phyloP scores from a whole-genome alignment of 2,888 invertebrate genomes.

The Asteroscopus sphinx region DNA sequence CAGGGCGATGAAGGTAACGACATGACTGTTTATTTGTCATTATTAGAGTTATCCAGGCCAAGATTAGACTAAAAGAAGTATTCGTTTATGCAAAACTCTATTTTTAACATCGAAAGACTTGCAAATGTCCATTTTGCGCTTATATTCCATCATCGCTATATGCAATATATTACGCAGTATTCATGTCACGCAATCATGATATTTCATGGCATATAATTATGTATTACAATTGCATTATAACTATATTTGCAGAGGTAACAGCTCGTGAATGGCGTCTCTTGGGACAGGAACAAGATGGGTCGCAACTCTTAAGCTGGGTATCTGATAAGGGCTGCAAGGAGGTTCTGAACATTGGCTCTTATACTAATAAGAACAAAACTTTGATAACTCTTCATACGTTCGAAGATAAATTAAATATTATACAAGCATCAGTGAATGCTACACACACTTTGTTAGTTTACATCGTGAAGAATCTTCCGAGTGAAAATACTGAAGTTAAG shows the following conservation, averaged over 20 bases:
- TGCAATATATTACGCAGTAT: slow-evolving; percentile 17
- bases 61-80: slow-evolving; percentile 7
- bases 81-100: neutral
- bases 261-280: slow-evolving; percentile 94
- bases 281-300: slow-evolving; percentile 95
- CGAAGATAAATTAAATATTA: slow-evolving; percentile 91
- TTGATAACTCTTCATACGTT: slow-evolving; percentile 91
- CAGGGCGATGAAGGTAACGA: slow-evolving; percentile 84
- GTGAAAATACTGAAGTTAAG: slow-evolving; percentile 68
- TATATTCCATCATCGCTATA: neutral
- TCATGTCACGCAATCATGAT: slow-evolving; percentile 1
- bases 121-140: neutral
- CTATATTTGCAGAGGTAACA: slow-evolving; percentile 85
- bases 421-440: slow-evolving; percentile 94
- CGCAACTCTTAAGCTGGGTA: slow-evolving; percentile 92
- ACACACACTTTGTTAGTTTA: slow-evolving; percentile 92
- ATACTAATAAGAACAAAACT: slow-evolving; percentile 90
- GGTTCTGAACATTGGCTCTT: slow-evolving; percentile 89
- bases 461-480: slow-evolving; percentile 90
- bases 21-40: slow-evolving; percentile 38
- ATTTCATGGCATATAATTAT: neutral
- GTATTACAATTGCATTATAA: slow-evolving; percentile 10
- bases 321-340: slow-evolving; percentile 70
- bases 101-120: slow-evolving; percentile 2
- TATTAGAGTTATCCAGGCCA: slow-evolving; percentile 15